Conservation (phyloP, 2,797 vertebrate genomes). For the Chelonia mydas region DNA sequence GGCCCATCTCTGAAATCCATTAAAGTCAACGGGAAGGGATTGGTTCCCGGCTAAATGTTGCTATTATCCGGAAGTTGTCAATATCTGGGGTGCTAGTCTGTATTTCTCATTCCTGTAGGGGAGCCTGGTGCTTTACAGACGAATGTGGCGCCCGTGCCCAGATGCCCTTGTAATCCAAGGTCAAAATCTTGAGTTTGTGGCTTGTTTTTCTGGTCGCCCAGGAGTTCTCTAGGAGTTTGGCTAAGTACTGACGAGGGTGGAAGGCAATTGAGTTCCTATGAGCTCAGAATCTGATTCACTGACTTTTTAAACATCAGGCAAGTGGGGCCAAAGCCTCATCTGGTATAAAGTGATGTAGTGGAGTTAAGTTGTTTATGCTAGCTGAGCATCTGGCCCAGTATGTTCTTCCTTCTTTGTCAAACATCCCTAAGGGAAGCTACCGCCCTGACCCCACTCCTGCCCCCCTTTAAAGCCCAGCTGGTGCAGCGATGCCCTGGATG, state of each 20-base stretch:
- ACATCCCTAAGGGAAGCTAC: neutral
- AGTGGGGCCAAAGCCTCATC: neutral
- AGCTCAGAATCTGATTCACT: neutral
- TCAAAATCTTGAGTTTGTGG: neutral
- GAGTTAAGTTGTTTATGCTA: neutral
- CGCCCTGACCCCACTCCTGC: neutral
- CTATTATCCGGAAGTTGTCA: neutral
- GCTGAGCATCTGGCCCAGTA: fast-evolving
- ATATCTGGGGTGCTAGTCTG: neutral
- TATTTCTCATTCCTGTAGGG: neutral
- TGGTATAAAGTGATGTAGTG: neutral
- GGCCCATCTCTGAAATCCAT: neutral
- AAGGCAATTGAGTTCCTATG: neutral
- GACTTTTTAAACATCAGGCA: neutral
- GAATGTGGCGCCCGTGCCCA: neutral
- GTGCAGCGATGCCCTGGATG: neutral
- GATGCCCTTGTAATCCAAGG: neutral
- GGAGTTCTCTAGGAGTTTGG: neutral
- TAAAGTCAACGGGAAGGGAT: neutral
- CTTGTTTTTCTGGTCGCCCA: neutral
- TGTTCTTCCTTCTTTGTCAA: neutral
- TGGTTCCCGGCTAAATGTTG: neutral
- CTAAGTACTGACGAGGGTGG: fast-evolving
- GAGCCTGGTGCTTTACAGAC: neutral
- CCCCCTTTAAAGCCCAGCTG: neutral